Percentiles rank a stretch among this genome's conserved stretches.
These are phyloP conservation scores for Phocoena sinus DNA, from an alignment of 2,113 vertebrate species.

Conservation along the genomic window DNA sequence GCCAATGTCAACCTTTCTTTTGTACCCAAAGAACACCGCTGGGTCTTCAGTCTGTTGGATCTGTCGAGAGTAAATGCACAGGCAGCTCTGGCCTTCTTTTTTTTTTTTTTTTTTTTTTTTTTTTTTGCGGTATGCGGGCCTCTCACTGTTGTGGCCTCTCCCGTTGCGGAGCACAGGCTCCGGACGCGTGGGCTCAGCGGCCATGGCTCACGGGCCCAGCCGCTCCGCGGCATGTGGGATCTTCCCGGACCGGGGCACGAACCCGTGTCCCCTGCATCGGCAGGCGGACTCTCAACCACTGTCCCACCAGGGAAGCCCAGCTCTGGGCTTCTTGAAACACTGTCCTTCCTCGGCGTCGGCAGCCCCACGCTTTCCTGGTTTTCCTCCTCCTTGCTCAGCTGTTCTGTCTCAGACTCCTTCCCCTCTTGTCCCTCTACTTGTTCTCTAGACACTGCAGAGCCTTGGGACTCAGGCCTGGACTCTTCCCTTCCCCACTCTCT, in stretches of 20 bases:
- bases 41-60: background rate
- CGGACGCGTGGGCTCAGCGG: too few species aligned
- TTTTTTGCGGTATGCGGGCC: too few species aligned
- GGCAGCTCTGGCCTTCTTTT: background rate
- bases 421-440: background rate
- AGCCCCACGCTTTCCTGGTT: fast-evolving
- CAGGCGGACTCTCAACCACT: too few species aligned
- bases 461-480: too few species aligned
- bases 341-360: fast-evolving
- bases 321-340: background rate
- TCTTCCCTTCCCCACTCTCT: background rate
- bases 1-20: background rate
- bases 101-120: too few species aligned
- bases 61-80: background rate
- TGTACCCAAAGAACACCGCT: background rate
- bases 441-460: background rate
- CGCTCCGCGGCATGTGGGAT: too few species aligned
- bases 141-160: too few species aligned
- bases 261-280: too few species aligned
- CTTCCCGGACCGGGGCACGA: too few species aligned
- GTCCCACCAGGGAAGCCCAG: too few species aligned
- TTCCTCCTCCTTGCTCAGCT: background rate
- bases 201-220: too few species aligned
- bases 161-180: too few species aligned
- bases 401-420: background rate